phyloP scores from a whole-genome alignment of 2,888 invertebrate species.

The Pegoplata infirma region DNA sequence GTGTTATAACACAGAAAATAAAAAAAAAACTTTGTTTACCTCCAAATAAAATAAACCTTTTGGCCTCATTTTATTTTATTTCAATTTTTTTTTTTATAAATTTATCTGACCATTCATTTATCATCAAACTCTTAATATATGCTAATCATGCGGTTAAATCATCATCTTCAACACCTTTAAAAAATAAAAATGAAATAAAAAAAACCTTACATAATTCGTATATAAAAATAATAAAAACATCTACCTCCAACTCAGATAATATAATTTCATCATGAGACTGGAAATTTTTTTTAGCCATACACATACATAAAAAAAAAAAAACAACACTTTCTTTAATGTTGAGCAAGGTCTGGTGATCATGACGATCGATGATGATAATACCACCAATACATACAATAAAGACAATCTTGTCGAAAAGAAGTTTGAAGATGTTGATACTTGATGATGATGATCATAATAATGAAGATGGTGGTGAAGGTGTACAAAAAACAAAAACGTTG shows the following conservation, averaged over 20 bases:
- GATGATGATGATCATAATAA: not conserved
- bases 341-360: constrained; percentile 43
- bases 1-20: too few species aligned
- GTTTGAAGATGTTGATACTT: not conserved
- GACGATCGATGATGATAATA: not conserved
- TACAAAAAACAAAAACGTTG: not conserved
- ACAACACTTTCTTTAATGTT: constrained; percentile 55
- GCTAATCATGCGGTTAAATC: constrained; percentile 17
- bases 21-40: too few species aligned
- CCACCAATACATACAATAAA: not conserved
- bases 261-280: constrained; percentile 1
- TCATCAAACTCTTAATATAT: constrained; percentile 15
- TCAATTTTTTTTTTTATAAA: not conserved
- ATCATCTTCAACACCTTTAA: constrained; percentile 4
- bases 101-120: not conserved
- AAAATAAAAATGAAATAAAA: constrained; percentile 10
- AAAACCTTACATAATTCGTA: constrained; percentile 16
- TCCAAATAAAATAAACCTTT: not conserved
- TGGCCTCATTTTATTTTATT: not conserved
- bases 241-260: not conserved
- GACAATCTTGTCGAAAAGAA: not conserved
- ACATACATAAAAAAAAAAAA: constrained; percentile 14
- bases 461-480: not conserved
- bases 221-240: constrained; percentile 10
- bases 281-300: constrained; percentile 1